Base-by-base conservation (phyloP, 2,888 invertebrate species). In the Troilus luridus region DNA sequence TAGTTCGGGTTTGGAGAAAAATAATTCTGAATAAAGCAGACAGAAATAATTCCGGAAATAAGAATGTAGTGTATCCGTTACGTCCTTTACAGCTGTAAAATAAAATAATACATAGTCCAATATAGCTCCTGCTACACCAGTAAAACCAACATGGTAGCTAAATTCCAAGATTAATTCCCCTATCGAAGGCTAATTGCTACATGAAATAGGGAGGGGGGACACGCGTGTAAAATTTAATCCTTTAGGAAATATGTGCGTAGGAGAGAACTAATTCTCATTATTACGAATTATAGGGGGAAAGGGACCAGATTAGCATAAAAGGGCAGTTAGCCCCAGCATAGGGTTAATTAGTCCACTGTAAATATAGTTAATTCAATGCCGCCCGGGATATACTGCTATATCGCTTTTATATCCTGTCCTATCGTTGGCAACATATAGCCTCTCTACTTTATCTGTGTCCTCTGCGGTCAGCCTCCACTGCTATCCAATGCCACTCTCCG, bases 361-460 rank as follows among this genome's bases (percentile, higher is more conserved):
- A 89, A 89, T 89, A 89, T 89, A 89, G 89, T 89, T 89, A 89
- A 89, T 89, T 89, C 64, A 64, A 60, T 89, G 62, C 72, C 90
- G n/a, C 56, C 85, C 85, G n/a, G 8, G 56, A 85, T 56, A 85
- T 85, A 85, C 85, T 85, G 85, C 85, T 85, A 41, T 85, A 85
- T 85, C 85, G 56, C 85, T 85, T 85, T 85, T 85, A 85, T 85
- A 85, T 85, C 85, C 85, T 85, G 56, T 85, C 85, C 81, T 85
- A 85, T 85, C 85, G 56, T n/a, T 58, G 21, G 21, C 81, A 85
- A 85, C 85, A 85, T 56, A 85, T 85, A 21, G n/a, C 56, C 54
- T n/a, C 85, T 85, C 72, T 12, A 77, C 72, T 77, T 77, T 27
- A 77, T 77, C 72, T 77, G 72, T 77, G 72, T 41, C 72, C 72